Percentiles rank a stretch among this genome's conserved stretches.
phyloP scores from a whole-genome alignment of 2,797 vertebrate species.

The Dendrocincla tyrannina region DNA sequence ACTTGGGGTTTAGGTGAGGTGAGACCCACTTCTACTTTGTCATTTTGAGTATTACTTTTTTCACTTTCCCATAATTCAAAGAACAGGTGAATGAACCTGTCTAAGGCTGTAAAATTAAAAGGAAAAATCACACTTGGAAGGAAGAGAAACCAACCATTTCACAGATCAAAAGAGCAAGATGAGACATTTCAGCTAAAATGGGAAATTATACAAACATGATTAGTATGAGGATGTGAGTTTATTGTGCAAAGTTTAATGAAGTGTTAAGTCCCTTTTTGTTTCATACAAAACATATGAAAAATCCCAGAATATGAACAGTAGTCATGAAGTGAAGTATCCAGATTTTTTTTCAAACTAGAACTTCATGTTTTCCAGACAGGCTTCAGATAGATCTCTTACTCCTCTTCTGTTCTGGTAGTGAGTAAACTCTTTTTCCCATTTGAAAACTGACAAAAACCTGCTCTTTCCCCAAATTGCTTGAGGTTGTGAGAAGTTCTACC shows the following conservation, averaged over 20 bases:
- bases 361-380: neutral
- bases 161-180: neutral
- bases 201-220: neutral
- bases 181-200: neutral
- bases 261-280: neutral
- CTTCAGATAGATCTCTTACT: neutral
- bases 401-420: neutral
- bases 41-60: slow-evolving; percentile 31
- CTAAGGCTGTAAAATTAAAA: slow-evolving; percentile 30
- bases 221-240: neutral
- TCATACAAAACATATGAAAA: neutral
- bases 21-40: neutral
- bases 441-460: neutral
- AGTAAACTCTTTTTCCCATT: neutral
- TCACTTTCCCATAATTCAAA: neutral
- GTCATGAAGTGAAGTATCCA: neutral
- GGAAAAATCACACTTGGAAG: neutral
- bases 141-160: neutral
- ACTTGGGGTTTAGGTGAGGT: slow-evolving; percentile 2
- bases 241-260: neutral
- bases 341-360: neutral
- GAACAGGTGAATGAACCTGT: slow-evolving; percentile 28
- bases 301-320: neutral
- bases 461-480: neutral
- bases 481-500: neutral